Evolutionary conservation across 2,113 vertebrate genomes (phyloP).

Genomic region (Ageneiosus marmoratus): DNA sequence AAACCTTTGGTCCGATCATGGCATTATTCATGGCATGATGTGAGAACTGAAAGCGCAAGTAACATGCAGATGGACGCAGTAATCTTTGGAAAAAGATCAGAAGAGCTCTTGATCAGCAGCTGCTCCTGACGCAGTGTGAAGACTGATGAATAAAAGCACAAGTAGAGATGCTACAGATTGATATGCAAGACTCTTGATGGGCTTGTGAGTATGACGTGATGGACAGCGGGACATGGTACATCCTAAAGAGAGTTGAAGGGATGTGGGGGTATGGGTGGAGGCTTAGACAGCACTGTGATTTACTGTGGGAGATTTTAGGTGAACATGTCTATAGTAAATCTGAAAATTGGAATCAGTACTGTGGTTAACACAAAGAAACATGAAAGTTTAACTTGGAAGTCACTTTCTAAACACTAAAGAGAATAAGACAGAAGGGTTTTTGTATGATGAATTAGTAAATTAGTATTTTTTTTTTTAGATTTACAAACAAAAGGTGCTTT

Average conservation of each 20-base stretch:
- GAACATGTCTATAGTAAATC: background rate
- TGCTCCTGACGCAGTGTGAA: background rate
- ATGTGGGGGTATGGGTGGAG: background rate
- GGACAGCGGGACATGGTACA: background rate
- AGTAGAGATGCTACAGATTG: background rate
- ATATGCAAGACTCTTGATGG: constrained; percentile 4
- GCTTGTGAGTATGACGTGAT: background rate
- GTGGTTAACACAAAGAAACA: too few species aligned
- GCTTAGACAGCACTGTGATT: background rate
- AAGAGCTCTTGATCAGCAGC: background rate
- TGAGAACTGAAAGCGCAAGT: background rate
- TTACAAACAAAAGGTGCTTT: background rate
- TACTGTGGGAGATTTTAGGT: background rate
- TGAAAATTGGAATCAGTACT: background rate
- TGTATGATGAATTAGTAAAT: background rate
- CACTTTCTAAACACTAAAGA: background rate
- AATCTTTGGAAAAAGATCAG: background rate
- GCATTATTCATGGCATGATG: background rate
- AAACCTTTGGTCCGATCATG: background rate
- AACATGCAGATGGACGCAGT: constrained; percentile 1
- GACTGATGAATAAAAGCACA: background rate
- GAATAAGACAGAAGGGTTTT: background rate
- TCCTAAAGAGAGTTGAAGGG: background rate
- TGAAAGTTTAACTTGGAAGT: background rate
- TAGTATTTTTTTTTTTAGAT: background rate